phyloP scores from a whole-genome alignment of 2,888 invertebrate genomes.

The Scrobipalpa atriplicella region DNA sequence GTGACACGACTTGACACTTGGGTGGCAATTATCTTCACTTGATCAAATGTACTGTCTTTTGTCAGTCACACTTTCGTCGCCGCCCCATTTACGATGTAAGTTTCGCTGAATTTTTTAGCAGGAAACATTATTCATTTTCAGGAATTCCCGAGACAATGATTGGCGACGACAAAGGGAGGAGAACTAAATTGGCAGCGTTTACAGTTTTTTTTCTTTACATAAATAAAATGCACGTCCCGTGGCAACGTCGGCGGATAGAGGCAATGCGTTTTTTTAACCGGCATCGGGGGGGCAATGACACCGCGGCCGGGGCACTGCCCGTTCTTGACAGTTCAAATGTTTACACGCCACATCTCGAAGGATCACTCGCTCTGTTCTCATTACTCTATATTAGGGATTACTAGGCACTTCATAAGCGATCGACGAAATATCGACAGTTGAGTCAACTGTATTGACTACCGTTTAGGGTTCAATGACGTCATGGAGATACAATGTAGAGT shows the following conservation, averaged over 20 bases:
- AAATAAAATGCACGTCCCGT: slow-evolving; percentile 55
- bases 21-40: slow-evolving; percentile 53
- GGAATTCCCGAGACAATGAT: slow-evolving; percentile 16
- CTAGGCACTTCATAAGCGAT: slow-evolving; percentile 18
- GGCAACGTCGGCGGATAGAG: slow-evolving; percentile 63
- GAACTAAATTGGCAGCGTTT: slow-evolving; percentile 25
- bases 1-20: slow-evolving; percentile 59
- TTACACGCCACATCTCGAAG: slow-evolving; percentile 74
- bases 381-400: slow-evolving; percentile 40
- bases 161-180: slow-evolving; percentile 19
- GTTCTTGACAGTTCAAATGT: slow-evolving; percentile 83
- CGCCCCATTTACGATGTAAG: not conserved
- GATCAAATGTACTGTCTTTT: slow-evolving; percentile 24
- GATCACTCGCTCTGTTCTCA: slow-evolving; percentile 62
- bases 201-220: slow-evolving; percentile 49
- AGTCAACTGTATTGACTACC: slow-evolving; percentile 14
- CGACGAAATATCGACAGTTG: slow-evolving; percentile 25
- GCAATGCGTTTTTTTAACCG: slow-evolving; percentile 77
- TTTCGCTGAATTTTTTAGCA: slow-evolving; percentile 16
- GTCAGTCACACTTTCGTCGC: slow-evolving; percentile 18
- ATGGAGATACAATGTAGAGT: slow-evolving; percentile 23
- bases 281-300: slow-evolving; percentile 79
- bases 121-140: slow-evolving; percentile 13
- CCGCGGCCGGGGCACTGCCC: slow-evolving; percentile 76
- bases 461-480: slow-evolving; percentile 30